phyloP scores from a whole-genome alignment of 2,888 invertebrate species.

The Salticus scenicus region DNA sequence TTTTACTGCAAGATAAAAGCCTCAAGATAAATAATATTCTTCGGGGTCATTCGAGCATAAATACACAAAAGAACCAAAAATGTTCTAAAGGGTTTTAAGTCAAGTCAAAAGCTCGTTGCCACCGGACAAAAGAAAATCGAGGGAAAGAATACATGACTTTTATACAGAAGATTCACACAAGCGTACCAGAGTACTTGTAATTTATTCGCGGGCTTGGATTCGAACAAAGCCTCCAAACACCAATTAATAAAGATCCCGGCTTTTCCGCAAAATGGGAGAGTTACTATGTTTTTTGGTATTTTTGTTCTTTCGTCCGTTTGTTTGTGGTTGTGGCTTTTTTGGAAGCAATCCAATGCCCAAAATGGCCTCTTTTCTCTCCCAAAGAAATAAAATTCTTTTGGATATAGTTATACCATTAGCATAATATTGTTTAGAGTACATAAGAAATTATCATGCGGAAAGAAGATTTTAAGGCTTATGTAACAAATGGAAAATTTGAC shows the following conservation, averaged over 20 bases:
- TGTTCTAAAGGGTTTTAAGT: slow-evolving; percentile 62
- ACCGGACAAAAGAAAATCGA: slow-evolving; percentile 51
- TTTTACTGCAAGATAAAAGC: slow-evolving; percentile 57
- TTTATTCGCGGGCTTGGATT: slow-evolving; percentile 53
- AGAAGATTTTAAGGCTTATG: background rate
- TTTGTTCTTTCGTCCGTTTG: background rate
- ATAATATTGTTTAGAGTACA: slow-evolving; percentile 21
- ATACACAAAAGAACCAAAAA: slow-evolving; percentile 54
- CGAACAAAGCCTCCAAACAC: slow-evolving; percentile 53
- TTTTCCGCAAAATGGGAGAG: slow-evolving; percentile 43
- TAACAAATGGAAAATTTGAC: slow-evolving; percentile 2
- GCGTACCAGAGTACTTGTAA: slow-evolving; percentile 44
- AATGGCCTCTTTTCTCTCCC: slow-evolving; percentile 16
- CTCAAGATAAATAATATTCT: slow-evolving; percentile 61
- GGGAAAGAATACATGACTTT: slow-evolving; percentile 42
- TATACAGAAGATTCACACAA: slow-evolving; percentile 49
- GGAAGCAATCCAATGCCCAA: slow-evolving; percentile 43
- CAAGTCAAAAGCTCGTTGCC: slow-evolving; percentile 63
- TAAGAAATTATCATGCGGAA: slow-evolving; percentile 11
- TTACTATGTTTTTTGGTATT: slow-evolving; percentile 25
- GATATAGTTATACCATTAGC: slow-evolving; percentile 26
- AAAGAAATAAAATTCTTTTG: slow-evolving; percentile 1
- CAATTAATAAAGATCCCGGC: slow-evolving; percentile 64
- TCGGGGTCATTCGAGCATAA: slow-evolving; percentile 33
- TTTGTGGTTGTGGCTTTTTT: slow-evolving; percentile 22